These are phyloP conservation scores for Heterochromis multidens DNA, from an alignment of 2,113 vertebrate genomes.

Conservation along the genomic window DNA sequence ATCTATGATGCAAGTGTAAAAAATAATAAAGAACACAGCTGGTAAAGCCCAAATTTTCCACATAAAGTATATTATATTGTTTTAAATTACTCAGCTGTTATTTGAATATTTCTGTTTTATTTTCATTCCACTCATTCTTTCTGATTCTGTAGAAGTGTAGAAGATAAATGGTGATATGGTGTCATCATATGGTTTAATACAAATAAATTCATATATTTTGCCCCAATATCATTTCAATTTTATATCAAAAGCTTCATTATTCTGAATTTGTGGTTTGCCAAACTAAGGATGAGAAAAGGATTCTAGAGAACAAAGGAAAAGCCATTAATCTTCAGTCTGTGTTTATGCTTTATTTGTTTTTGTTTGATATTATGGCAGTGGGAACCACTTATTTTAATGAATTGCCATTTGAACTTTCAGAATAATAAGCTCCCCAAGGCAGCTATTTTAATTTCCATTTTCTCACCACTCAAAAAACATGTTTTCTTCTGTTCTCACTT, in stretches of 20 bases:
- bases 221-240: background rate
- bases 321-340: slow-evolving; percentile 18
- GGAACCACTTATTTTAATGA: slow-evolving; percentile 58
- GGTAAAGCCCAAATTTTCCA: background rate
- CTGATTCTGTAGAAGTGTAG: too few relatives aligned
- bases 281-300: background rate
- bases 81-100: background rate
- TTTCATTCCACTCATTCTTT: background rate
- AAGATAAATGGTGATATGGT: background rate
- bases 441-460: slow-evolving; percentile 17
- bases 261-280: background rate
- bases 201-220: background rate
- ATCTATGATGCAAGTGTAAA: background rate
- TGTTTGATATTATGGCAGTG: background rate
- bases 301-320: background rate
- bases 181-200: background rate
- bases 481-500: slow-evolving; percentile 16
- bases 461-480: slow-evolving; percentile 9
- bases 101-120: background rate
- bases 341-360: slow-evolving; percentile 29
- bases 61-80: background rate
- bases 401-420: slow-evolving; percentile 8
- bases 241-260: background rate
- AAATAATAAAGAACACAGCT: background rate
- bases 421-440: slow-evolving; percentile 27